phyloP scores from a whole-genome alignment of 2,888 invertebrate genomes.

The Himalopsyche japonica region DNA sequence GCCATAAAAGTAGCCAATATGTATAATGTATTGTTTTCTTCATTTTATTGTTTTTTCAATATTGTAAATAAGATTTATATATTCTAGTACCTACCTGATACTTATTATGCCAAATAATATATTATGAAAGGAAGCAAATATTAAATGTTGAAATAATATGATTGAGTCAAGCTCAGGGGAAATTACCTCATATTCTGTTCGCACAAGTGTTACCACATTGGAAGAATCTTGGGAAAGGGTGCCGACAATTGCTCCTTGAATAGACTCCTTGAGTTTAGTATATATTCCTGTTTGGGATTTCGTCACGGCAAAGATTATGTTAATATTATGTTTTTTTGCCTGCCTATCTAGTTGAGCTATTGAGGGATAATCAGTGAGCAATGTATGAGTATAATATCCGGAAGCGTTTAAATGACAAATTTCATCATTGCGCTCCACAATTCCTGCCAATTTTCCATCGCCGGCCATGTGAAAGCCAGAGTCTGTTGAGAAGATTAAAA shows the following conservation, averaged over 20 bases:
- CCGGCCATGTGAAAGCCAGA: conserved; percentile 77
- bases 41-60: too few species aligned
- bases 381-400: conserved; percentile 61
- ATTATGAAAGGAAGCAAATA: too few species aligned
- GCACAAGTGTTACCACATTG: conserved; percentile 69
- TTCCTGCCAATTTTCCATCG: conserved; percentile 73
- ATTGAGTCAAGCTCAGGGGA: background rate
- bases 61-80: too few species aligned
- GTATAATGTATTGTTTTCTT: background rate
- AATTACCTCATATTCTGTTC: conserved; percentile 65
- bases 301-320: conserved; percentile 77
- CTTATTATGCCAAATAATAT: too few species aligned
- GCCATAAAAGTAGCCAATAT: background rate
- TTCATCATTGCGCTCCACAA: conserved; percentile 73
- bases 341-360: conserved; percentile 67
- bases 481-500: conserved; percentile 79
- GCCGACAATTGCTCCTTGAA: conserved; percentile 71
- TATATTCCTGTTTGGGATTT: conserved; percentile 52
- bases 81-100: too few species aligned
- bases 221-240: conserved; percentile 63
- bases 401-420: conserved; percentile 64
- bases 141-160: too few species aligned
- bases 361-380: conserved; percentile 77
- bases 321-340: conserved; percentile 70
- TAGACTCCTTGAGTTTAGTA: conserved; percentile 58